Evolutionary conservation across 2,113 vertebrate species (phyloP), one percentile per base, ranked within the genome.

Genomic region (Boleophthalmus pectinirostris): DNA sequence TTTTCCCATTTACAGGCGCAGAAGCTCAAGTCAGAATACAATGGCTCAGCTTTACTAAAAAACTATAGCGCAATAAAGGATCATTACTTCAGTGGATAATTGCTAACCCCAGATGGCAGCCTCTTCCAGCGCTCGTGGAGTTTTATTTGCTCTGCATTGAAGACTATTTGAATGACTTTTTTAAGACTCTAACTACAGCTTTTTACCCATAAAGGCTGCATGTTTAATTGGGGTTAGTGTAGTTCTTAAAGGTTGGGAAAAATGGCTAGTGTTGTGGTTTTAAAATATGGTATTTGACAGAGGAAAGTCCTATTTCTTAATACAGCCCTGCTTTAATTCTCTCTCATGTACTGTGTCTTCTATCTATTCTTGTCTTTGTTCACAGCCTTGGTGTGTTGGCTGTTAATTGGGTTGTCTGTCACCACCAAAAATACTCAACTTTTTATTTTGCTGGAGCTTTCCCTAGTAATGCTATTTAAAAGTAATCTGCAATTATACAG

Each of bases 321-420:
- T 43, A 43, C 38, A 43, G 38, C 38, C 38, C 38, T 10, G 38
- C 54, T 78, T 82, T 88, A 74, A 82, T 77, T 74, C 78, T 66
- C 24, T 70, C 67, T 53, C 58, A 66, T 72, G 72, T 60, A 45
- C 33, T 33, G 25, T 61, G 51, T 60, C 58, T 8, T 69, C 43
- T 23, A 61, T 65, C 29, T 56, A 0, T 46, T 24, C 63, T 51
- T 10, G n/a, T 24, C 45, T n/a, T 23, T 24, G 21, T 66, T 69
- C 51, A 43, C 76, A 56, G 25, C 7, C 60, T 63, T 18, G 13
- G 20, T 63, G 70, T 69, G 57, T 69, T 67, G 57, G 70, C 72
- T 86, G 65, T 79, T 87, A 90, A 91, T 88, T 87, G 75, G 73
- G 33, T 71, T 63, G 75, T 83, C 73, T 78, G 78, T 79, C 82